Percentiles rank a stretch among this genome's conserved stretches.
These are phyloP conservation scores for Ostrea denselamellosa DNA, from an alignment of 1,140 invertebrate genomes.

Conservation along the genomic window DNA sequence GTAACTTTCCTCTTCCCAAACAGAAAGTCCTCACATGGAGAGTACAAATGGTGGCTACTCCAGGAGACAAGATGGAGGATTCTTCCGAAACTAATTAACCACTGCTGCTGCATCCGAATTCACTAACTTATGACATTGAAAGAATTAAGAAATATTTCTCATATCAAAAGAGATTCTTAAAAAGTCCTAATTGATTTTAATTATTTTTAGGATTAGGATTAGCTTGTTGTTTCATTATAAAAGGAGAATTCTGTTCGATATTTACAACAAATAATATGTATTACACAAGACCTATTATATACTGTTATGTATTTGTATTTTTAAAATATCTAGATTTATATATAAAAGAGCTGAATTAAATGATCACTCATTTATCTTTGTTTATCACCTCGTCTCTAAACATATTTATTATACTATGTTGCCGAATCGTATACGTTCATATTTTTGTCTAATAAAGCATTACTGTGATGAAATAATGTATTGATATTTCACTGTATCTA, in stretches of 20 bases:
- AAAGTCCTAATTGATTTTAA: neutral
- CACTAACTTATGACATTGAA: neutral
- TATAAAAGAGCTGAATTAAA: neutral
- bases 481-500: no score
- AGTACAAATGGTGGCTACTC: slow-evolving; percentile 77
- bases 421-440: neutral
- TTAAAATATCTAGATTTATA: neutral
- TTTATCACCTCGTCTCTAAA: neutral
- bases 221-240: neutral
- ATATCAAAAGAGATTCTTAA: neutral
- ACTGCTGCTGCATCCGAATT: neutral
- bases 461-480: neutral
- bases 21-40: slow-evolving; percentile 69
- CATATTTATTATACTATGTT: neutral
- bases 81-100: slow-evolving; percentile 69
- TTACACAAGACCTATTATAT: neutral
- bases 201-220: neutral
- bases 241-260: neutral
- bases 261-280: neutral
- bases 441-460: slow-evolving; percentile 17
- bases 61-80: slow-evolving; percentile 77
- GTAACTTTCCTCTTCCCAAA: slow-evolving; percentile 38
- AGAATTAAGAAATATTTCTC: neutral
- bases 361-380: neutral
- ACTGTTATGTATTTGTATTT: neutral